Evolutionary conservation across 2,888 invertebrate genomes (phyloP).

Genomic region (Drosophila paramelanica): DNA sequence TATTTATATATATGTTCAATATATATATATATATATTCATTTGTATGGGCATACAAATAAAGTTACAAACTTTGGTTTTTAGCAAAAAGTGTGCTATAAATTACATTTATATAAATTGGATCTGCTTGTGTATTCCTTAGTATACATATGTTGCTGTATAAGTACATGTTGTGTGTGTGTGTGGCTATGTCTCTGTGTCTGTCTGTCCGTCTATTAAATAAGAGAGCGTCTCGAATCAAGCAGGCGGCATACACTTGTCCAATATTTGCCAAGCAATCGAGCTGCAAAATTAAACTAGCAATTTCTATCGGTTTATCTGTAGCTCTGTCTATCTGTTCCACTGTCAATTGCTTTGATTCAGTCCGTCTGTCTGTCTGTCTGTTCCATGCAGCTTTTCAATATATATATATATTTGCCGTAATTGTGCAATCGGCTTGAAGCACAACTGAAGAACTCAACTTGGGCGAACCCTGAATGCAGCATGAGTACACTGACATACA

Average conservation of each 20-base stretch:
- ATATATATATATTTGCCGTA: conserved; percentile 31
- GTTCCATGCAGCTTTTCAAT: conserved; percentile 12
- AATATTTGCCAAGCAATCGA: conserved; percentile 78
- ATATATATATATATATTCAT: conserved; percentile 21
- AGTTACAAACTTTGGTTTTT: conserved; percentile 53
- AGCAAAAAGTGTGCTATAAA: conserved; percentile 65
- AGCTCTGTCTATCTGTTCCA: conserved; percentile 20
- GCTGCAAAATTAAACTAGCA: conserved; percentile 72
- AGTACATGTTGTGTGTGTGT: conserved; percentile 1
- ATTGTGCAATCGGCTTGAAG: conserved; percentile 42
- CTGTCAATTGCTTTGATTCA: conserved; percentile 23
- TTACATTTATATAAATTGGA: conserved; percentile 64
- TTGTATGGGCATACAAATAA: conserved; percentile 46
- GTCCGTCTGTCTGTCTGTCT: conserved; percentile 7
- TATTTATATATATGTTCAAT: conserved; percentile 19
- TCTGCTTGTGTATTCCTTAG: conserved; percentile 38
- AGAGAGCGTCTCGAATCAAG: conserved; percentile 63
- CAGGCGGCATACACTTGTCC: conserved; percentile 51
- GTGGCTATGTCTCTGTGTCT: conserved; percentile 19
- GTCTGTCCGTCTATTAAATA: conserved; percentile 54
- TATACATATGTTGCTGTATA: conserved; percentile 12
- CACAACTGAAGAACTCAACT: conserved; percentile 27
- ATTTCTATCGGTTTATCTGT: conserved; percentile 68
- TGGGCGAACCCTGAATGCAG: conserved; percentile 32
- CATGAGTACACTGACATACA: conserved; percentile 3